Base-by-base conservation (phyloP, 2,888 invertebrate genomes). In the Xylophagus ater region DNA sequence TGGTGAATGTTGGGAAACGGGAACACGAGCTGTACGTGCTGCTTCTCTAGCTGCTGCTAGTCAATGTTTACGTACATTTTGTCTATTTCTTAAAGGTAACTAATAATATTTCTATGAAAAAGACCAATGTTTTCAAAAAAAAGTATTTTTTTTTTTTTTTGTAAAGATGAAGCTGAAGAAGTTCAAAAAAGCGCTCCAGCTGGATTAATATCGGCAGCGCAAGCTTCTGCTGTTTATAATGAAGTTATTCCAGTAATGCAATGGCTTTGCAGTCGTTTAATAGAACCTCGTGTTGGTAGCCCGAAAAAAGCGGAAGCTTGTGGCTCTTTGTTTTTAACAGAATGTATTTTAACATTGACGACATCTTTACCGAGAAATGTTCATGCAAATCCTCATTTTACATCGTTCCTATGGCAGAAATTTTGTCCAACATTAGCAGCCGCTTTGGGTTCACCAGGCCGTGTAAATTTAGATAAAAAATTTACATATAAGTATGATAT, bases 161-260 rank as follows among this genome's bases (percentile, higher is more conserved):
- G n/a, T n/a, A n/a, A n/a, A 37, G 65, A 65, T 49, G 71, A 70
- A 51, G 71, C 54, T 52, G 71, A 60, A 60, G 72, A 59, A 63
- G 69, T 53, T 48, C 69, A 65, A 62, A 70, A 69, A 65, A 71
- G 53, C 47, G 71, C 62, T 49, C 70, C 56, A 47, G 83, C 83
- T 12, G 65, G 65, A 2, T 47, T 63, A 7, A 65, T 65, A 56
- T 62, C 61, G 3, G 70, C 51, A 56, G 71, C 61, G 49, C 70
- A 56, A 59, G 85, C 85, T 1, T 82, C 84, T 1, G 81, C 86
- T 7, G 86, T 86, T 52, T 88, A 87, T 61, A 87, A 87, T 54
- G 90, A 92, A 67, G 84, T 87, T 2, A 81, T 90, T 45, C 88
- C 88, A 0, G 87, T 88, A 37, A 81, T 88, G 67, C 88, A 88